Evolutionary conservation across 2,113 vertebrate species (phyloP).

Genomic region (Periophthalmus modestus): DNA sequence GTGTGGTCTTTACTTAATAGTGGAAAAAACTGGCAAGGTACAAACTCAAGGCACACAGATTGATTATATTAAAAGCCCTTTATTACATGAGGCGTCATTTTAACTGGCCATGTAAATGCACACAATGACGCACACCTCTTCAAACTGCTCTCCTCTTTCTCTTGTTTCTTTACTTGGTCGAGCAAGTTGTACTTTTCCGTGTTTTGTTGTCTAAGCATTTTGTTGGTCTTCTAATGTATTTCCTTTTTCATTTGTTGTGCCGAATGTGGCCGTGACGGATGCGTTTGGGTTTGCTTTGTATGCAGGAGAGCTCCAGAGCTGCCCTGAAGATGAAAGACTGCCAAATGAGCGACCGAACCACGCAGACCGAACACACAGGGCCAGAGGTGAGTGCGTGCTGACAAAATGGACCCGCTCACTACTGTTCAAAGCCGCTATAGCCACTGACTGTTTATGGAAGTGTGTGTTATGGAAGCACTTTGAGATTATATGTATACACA

Average conservation of each 20-base stretch:
- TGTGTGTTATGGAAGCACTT: constrained; percentile 1
- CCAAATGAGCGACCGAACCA: constrained; percentile 90
- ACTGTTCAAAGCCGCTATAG: constrained; percentile 17
- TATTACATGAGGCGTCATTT: too few species aligned
- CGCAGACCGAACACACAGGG: constrained; percentile 89
- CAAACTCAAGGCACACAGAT: too few species aligned
- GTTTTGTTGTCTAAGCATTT: constrained; percentile 34
- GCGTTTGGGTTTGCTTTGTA: constrained; percentile 61
- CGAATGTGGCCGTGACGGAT: constrained; percentile 37
- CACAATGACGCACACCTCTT: too few species aligned
- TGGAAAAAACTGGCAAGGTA: too few species aligned
- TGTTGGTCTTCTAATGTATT: constrained; percentile 38
- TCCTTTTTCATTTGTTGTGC: constrained; percentile 29
- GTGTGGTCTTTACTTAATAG: too few species aligned
- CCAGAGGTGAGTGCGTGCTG: constrained; percentile 85
- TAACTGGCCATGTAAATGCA: too few species aligned
- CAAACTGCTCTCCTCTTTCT: too few species aligned
- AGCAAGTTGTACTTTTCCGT: not conserved
- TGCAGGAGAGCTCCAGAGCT: constrained; percentile 86
- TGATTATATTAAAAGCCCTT: too few species aligned
- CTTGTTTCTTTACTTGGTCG: not conserved
- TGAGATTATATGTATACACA: constrained; percentile 1
- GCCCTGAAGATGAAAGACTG: constrained; percentile 83
- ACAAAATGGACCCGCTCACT: constrained; percentile 13
- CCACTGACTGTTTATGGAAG: constrained; percentile 11